These are phyloP conservation scores for Eurytoma californica DNA, from an alignment of 2,888 invertebrate genomes.

Conservation along the genomic window DNA sequence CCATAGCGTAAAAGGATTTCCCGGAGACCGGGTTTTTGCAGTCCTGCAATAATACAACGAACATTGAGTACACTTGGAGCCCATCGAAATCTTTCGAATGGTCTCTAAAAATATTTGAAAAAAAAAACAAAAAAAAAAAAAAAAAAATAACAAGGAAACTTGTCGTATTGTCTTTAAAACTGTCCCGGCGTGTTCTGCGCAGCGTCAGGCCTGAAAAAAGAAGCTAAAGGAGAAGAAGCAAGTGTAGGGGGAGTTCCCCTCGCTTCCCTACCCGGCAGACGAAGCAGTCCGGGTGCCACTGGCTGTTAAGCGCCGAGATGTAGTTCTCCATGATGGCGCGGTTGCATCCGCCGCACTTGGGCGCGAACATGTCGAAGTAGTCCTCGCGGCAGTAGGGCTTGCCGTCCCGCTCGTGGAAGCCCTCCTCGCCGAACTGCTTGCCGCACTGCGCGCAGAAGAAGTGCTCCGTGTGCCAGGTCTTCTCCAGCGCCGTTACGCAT, in stretches of 20 bases:
- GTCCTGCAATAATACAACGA: constrained; percentile 81
- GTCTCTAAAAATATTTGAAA: too few relatives aligned
- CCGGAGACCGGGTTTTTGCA: constrained; percentile 95
- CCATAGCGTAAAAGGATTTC: constrained; percentile 97
- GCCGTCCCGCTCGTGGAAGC: constrained; percentile 97
- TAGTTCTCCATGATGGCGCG: constrained; percentile 98
- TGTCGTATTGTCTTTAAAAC: background rate
- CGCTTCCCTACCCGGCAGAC: constrained; percentile 92
- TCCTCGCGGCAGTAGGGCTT: constrained; percentile 97
- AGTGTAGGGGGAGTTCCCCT: background rate
- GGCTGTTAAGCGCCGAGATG: constrained; percentile 96
- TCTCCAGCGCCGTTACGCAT: constrained; percentile 98
- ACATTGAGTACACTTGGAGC: background rate
- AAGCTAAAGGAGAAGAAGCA: background rate
- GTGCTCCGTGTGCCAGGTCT: constrained; percentile 99
- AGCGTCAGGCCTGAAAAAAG: background rate
- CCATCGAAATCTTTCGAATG: background rate
- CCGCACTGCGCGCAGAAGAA: constrained; percentile 99
- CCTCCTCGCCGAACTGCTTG: constrained; percentile 97
- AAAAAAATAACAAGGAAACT: too few relatives aligned
- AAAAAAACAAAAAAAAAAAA: too few relatives aligned
- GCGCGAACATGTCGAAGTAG: constrained; percentile 98
- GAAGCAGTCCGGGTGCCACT: constrained; percentile 99
- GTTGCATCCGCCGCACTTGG: constrained; percentile 97
- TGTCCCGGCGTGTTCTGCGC: background rate